A percentile compares a stretch with the other conserved stretches of the same genome.
Evolutionary conservation across 1,140 invertebrate species (phyloP).

Genomic region (Microvelia longipes): DNA sequence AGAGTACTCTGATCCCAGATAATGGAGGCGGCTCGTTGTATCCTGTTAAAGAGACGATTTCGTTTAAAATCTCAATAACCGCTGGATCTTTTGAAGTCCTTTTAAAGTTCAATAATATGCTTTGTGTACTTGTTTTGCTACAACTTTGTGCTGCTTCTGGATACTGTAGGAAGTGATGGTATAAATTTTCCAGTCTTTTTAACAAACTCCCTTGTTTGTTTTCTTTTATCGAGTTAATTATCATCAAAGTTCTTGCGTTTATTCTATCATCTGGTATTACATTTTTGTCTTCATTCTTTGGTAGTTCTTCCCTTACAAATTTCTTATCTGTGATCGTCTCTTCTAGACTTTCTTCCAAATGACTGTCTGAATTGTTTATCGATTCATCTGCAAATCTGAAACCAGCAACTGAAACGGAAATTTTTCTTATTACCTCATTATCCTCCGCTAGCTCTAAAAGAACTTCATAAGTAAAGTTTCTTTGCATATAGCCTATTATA

Average conservation of each 20-base stretch:
- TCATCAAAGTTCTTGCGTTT: background rate
- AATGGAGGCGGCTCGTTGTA: constrained; percentile 49
- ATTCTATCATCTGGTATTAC: no score
- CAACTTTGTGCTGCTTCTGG: background rate
- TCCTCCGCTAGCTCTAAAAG: no score
- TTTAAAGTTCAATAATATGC: constrained; percentile 20
- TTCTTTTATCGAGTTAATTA: background rate
- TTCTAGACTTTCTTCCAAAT: no score
- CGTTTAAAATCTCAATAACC: constrained; percentile 28
- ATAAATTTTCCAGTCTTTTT: background rate
- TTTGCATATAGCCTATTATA: no score
- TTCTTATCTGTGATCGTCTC: no score
- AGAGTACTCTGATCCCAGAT: constrained; percentile 60
- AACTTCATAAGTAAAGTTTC: no score
- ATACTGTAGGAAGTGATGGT: background rate
- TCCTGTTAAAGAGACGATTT: constrained; percentile 58
- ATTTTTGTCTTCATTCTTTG: no score
- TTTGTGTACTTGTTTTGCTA: background rate
- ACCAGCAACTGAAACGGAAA: no score
- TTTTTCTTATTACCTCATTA: no score
- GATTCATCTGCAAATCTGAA: no score
- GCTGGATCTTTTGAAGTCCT: constrained; percentile 27
- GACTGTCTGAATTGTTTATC: no score
- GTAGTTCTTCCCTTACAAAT: no score
- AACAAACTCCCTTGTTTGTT: background rate